Conservation (phyloP, 64 coral and sea anemone genomes). For the Orbicella faveolata region DNA sequence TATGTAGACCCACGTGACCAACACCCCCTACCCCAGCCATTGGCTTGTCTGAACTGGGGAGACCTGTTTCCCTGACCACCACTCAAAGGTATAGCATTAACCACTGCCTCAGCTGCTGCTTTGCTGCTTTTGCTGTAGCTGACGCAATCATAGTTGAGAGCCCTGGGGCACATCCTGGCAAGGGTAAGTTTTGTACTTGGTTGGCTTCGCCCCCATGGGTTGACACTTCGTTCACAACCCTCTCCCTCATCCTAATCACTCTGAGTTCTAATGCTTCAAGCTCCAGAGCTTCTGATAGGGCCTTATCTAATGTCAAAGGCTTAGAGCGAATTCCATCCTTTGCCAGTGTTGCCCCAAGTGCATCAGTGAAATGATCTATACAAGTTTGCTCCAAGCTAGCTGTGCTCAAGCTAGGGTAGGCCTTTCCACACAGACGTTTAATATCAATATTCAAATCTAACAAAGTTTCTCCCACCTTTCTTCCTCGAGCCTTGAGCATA, state of each 20-base stretch:
- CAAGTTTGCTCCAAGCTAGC: no score
- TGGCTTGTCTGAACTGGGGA: neutral
- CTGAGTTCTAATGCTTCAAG: slow-evolving; percentile 48
- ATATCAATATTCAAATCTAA: no score
- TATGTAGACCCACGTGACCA: slow-evolving; percentile 38
- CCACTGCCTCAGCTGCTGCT: slow-evolving; percentile 53
- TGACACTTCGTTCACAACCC: slow-evolving; percentile 43
- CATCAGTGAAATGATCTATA: no score
- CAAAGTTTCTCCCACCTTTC: no score
- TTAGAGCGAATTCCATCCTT: neutral
- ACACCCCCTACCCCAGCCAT: slow-evolving; percentile 9
- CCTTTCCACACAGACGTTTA: no score
- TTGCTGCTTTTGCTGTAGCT: neutral
- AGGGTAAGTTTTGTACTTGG: neutral
- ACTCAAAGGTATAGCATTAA: slow-evolving; percentile 1
- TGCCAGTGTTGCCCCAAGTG: no score
- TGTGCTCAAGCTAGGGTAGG: no score
- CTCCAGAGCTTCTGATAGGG: slow-evolving; percentile 36
- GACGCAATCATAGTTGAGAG: slow-evolving; percentile 54
- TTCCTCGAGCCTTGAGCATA: no score
- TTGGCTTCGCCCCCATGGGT: neutral
- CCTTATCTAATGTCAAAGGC: slow-evolving; percentile 42
- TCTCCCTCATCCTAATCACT: slow-evolving; percentile 36
- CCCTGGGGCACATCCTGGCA: slow-evolving; percentile 40
- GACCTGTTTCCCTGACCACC: neutral